Percentiles rank a stretch among this genome's conserved stretches.
Conservation (phyloP, 2,888 invertebrate species). For the Diachrysia chrysitis region DNA sequence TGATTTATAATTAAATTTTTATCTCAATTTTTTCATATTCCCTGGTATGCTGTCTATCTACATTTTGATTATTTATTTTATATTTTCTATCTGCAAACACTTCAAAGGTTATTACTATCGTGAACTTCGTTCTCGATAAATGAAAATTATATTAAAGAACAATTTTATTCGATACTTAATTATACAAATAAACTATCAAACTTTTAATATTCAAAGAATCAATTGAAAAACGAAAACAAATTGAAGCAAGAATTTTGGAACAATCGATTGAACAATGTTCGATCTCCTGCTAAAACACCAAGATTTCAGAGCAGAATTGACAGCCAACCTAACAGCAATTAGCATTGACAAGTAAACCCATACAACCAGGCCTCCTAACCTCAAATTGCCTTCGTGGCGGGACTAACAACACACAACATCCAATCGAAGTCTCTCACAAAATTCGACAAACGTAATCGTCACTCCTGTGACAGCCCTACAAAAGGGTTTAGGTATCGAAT, state of each 20-base stretch:
- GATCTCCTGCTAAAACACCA: conserved; percentile 14
- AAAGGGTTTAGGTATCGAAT: conserved; percentile 25
- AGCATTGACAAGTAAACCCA: conserved; percentile 10
- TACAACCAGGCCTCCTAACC: conserved; percentile 5
- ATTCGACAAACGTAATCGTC: conserved; percentile 13
- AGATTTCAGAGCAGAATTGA: conserved; percentile 1
- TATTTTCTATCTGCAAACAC: not conserved
- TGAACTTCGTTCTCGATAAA: not conserved
- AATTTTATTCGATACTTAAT: not conserved
- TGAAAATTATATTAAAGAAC: not conserved
- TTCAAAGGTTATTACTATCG: not conserved
- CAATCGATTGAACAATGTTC: not conserved
- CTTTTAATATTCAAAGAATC: not conserved
- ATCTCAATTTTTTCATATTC: conserved; percentile 3
- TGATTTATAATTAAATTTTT: not conserved
- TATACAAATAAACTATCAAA: conserved; percentile 14
- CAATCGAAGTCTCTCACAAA: conserved; percentile 24
- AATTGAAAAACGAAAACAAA: not conserved
- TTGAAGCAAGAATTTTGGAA: conserved; percentile 5
- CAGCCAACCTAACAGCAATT: conserved; percentile 8
- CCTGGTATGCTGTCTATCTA: not conserved
- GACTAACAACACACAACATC: conserved; percentile 15
- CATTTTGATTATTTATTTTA: not conserved
- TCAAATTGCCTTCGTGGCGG: conserved; percentile 24
- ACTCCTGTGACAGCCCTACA: conserved; percentile 33